phyloP scores from a whole-genome alignment of 2,113 vertebrate genomes.

The Chrysochloris asiatica region DNA sequence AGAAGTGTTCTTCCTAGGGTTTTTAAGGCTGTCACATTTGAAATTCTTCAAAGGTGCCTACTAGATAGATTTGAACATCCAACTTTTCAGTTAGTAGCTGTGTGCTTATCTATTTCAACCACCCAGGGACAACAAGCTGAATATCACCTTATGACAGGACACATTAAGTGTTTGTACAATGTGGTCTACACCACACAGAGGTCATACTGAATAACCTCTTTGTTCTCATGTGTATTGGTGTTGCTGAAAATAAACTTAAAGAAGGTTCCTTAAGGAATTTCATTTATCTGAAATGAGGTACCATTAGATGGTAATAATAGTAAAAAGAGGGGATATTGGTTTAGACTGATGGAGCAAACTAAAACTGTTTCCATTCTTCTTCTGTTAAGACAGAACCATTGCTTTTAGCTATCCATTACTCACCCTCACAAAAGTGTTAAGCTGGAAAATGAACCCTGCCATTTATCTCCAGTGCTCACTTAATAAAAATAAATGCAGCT shows the following conservation, averaged over 20 bases:
- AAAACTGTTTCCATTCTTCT: slow-evolving; percentile 23
- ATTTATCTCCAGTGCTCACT: slow-evolving; percentile 63
- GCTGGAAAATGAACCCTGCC: slow-evolving; percentile 59
- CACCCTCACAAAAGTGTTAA: slow-evolving; percentile 44
- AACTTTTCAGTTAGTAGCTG: background rate
- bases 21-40: background rate
- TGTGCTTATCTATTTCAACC: background rate
- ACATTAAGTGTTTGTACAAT: background rate
- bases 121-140: background rate
- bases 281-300: background rate
- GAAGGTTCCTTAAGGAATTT: background rate
- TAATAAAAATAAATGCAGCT: slow-evolving; percentile 72
- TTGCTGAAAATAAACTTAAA: slow-evolving; percentile 35
- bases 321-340: slow-evolving; percentile 32
- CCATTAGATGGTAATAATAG: background rate
- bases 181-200: background rate
- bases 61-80: background rate
- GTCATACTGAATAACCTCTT: background rate
- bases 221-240: background rate
- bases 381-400: slow-evolving; percentile 35
- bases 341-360: slow-evolving; percentile 15
- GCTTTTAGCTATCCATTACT: slow-evolving; percentile 61
- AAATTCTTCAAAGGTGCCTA: background rate
- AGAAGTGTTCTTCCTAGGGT: background rate
- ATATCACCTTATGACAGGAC: background rate